phyloP scores from a whole-genome alignment of 2,888 invertebrate genomes.

The Neria commutata region DNA sequence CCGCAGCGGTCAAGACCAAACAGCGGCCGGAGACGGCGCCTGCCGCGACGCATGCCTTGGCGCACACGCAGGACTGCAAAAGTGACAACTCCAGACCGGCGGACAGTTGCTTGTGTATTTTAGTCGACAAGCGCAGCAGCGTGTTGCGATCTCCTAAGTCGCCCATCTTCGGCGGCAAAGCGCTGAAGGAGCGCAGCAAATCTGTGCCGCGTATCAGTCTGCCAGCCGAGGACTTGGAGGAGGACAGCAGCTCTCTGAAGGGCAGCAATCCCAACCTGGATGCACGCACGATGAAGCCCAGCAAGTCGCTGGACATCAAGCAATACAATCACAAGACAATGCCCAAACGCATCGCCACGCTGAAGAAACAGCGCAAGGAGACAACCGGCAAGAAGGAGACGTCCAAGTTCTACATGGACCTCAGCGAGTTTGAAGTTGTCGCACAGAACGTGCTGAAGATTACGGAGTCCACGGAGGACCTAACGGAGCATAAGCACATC shows the following conservation, averaged over 20 bases:
- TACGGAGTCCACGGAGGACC: constrained; percentile 70
- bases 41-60: background rate
- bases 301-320: constrained; percentile 64
- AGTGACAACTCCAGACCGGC: constrained; percentile 22
- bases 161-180: constrained; percentile 44
- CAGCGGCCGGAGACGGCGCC: background rate
- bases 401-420: constrained; percentile 73
- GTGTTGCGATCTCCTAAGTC: constrained; percentile 36
- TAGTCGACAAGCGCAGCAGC: constrained; percentile 35
- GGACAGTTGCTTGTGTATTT: constrained; percentile 38
- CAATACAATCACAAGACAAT: constrained; percentile 73
- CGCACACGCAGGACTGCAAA: constrained; percentile 31
- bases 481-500: constrained; percentile 32
- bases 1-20: constrained; percentile 37
- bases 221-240: constrained; percentile 43
- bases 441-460: constrained; percentile 65
- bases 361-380: constrained; percentile 72
- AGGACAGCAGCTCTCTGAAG: constrained; percentile 40
- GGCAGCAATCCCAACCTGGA: constrained; percentile 46
- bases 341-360: constrained; percentile 73
- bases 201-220: constrained; percentile 58
- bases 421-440: constrained; percentile 63
- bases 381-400: constrained; percentile 68
- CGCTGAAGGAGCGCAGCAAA: constrained; percentile 58
- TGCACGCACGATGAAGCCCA: constrained; percentile 49